phyloP scores from a whole-genome alignment of 2,113 vertebrate genomes.

The Cyrtonyx montezumae region DNA sequence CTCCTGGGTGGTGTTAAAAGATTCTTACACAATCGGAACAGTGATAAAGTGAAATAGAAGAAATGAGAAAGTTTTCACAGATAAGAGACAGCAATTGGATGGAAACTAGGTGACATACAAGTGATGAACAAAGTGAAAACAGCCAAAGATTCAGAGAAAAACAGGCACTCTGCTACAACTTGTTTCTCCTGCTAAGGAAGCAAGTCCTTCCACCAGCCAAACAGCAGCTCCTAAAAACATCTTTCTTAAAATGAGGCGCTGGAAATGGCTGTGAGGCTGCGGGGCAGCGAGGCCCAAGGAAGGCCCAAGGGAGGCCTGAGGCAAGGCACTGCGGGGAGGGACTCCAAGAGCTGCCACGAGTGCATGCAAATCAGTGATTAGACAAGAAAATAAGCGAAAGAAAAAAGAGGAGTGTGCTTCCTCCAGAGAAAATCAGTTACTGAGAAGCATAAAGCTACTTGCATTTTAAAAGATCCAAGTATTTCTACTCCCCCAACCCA shows the following conservation, averaged over 20 bases:
- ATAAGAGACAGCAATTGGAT: accelerated
- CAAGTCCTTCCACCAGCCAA: constrained; percentile 35
- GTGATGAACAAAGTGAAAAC: background rate
- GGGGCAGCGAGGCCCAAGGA: background rate
- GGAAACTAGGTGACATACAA: background rate
- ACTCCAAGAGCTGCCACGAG: background rate
- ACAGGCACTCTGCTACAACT: background rate
- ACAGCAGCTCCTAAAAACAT: constrained; percentile 62
- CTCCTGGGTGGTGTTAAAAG: background rate
- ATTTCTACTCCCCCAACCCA: background rate
- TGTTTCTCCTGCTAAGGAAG: constrained; percentile 54
- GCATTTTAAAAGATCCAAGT: background rate
- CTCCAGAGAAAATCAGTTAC: background rate
- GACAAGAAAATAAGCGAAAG: background rate
- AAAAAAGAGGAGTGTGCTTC: background rate
- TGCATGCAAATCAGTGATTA: background rate
- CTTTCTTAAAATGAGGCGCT: constrained; percentile 18
- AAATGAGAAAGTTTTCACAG: background rate
- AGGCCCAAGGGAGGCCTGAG: too few species aligned
- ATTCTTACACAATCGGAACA: background rate
- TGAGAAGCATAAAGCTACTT: background rate
- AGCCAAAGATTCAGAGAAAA: background rate
- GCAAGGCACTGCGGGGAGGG: background rate
- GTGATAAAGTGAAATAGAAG: background rate
- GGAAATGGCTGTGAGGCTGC: constrained; percentile 24